These are phyloP conservation scores for Drosophila kepulauana DNA, from an alignment of 1,140 invertebrate species.

Conservation along the genomic window DNA sequence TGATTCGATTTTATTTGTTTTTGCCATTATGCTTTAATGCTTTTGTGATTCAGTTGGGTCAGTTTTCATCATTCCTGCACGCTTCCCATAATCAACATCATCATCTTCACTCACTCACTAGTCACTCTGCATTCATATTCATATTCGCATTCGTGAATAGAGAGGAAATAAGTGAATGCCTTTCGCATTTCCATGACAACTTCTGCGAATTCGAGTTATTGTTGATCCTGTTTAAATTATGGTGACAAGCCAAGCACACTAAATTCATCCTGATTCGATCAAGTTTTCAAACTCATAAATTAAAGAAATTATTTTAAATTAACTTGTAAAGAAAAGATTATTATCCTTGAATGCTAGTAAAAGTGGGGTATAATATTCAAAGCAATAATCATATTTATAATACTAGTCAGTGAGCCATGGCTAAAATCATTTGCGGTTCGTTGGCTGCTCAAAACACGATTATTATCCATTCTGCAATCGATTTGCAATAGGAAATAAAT, in stretches of 20 bases:
- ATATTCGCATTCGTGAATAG: constrained; percentile 16
- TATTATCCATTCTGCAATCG: not conserved
- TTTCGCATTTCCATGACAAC: not conserved
- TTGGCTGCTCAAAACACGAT: not conserved
- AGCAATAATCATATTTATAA: not conserved
- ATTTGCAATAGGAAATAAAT: constrained; percentile 4
- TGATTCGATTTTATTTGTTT: constrained; percentile 29
- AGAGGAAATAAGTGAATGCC: no score
- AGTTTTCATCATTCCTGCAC: constrained; percentile 23
- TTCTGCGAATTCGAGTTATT: not conserved
- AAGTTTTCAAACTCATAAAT: no score
- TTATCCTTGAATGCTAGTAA: no score
- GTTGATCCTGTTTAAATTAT: not conserved
- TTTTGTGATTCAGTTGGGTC: constrained; percentile 25
- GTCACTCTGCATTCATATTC: constrained; percentile 13
- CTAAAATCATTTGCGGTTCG: not conserved
- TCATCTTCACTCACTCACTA: constrained; percentile 24
- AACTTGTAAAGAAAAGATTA: no score
- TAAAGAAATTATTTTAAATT: no score
- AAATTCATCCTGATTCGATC: no score
- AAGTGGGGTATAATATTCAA: not conserved
- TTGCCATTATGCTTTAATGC: constrained; percentile 18
- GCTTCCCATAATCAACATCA: constrained; percentile 33
- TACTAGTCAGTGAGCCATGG: not conserved
- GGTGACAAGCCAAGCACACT: no score